Evolutionary conservation across 2,888 invertebrate species (phyloP).

Genomic region (Keiferia lycopersicella): DNA sequence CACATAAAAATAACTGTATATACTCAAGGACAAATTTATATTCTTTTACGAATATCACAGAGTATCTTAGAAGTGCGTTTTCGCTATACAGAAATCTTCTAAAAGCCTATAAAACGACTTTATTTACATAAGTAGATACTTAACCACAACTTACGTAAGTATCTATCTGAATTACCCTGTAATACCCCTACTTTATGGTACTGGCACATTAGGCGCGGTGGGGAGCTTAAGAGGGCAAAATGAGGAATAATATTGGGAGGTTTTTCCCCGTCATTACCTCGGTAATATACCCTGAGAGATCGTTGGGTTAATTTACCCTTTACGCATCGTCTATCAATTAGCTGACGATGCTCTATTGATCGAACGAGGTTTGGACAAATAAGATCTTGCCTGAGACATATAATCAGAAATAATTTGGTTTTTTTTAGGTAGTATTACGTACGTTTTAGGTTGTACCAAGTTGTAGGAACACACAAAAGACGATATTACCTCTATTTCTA

Average conservation of each 20-base stretch:
- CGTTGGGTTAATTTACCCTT: background rate
- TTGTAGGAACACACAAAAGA: no score
- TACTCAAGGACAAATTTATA: no score
- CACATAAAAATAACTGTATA: no score
- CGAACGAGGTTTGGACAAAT: background rate
- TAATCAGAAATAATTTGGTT: no score
- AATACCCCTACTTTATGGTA: background rate
- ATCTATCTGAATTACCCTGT: slow-evolving; percentile 1
- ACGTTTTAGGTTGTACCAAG: no score
- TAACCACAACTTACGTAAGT: background rate
- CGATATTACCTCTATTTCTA: no score
- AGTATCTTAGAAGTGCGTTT: no score
- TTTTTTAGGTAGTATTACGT: no score
- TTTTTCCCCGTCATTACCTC: slow-evolving; percentile 18
- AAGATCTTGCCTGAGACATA: background rate
- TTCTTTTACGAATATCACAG: no score
- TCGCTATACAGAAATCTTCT: background rate
- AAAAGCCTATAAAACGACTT: background rate
- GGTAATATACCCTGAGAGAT: slow-evolving; percentile 16
- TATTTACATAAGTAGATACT: background rate
- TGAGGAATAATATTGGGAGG: slow-evolving; percentile 45
- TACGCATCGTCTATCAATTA: slow-evolving; percentile 18
- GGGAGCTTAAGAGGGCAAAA: slow-evolving; percentile 41
- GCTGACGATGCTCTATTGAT: background rate
- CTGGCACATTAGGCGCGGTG: slow-evolving; percentile 25